Conservation (phyloP, 2,888 invertebrate genomes). For the Gryllus longicercus region DNA sequence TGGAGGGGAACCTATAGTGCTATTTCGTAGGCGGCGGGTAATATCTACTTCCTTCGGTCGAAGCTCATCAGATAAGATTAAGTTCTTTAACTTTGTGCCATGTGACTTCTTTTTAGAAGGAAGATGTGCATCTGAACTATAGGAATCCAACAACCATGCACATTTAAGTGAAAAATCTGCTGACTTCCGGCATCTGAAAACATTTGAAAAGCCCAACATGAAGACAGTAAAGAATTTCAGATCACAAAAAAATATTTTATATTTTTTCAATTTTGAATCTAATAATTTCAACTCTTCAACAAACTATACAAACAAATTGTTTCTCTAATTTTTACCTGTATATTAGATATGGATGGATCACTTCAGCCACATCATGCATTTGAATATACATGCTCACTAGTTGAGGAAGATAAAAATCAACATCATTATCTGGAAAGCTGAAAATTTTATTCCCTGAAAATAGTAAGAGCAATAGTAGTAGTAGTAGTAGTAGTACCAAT, state of each 20-base stretch:
- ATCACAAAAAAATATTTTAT: no score
- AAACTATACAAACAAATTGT: not conserved
- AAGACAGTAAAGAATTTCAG: no score
- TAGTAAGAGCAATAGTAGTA: no score
- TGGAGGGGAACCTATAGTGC: conserved; percentile 29
- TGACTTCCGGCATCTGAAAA: conserved; percentile 80
- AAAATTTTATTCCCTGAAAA: conserved; percentile 86
- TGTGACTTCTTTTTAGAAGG: conserved; percentile 70
- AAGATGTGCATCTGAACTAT: conserved; percentile 69
- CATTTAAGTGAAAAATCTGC: conserved; percentile 94
- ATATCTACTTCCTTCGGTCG: conserved; percentile 46
- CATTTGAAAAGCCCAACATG: not conserved
- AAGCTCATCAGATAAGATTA: conserved; percentile 69
- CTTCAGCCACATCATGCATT: conserved; percentile 95
- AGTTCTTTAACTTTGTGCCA: conserved; percentile 69
- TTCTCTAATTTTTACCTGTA: conserved; percentile 60
- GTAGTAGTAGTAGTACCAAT: no score
- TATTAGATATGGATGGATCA: conserved; percentile 76
- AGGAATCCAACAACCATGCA: conserved; percentile 95
- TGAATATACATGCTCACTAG: conserved; percentile 97
- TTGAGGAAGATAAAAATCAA: conserved; percentile 97
- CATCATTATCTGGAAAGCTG: conserved; percentile 85
- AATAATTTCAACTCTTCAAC: not conserved
- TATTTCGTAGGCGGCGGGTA: conserved; percentile 32
- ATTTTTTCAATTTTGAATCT: no score